Evolutionary conservation across 2,888 invertebrate genomes (phyloP), one percentile per base, ranked within the genome.

Genomic region (Phaedon cochleariae): DNA sequence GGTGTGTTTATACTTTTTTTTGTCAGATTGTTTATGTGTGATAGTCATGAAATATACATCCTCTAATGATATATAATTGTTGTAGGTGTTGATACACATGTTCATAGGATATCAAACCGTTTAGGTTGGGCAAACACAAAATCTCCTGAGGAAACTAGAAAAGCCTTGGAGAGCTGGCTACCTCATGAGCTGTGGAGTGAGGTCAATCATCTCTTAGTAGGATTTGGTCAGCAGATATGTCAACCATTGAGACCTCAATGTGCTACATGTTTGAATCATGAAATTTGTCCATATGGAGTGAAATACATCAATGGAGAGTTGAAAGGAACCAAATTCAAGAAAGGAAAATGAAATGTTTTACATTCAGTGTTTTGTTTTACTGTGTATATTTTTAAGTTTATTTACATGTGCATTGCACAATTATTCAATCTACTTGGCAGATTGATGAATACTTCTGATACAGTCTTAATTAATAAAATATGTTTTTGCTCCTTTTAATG

Each of bases 141-240:
- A 76, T 94, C 92, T 10, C 97, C 98, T 0, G 98, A 98, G 83
- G 89, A 91, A 41, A 98, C 98, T 0, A 87, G 96, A 64, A 87
- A 88, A 73, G 89, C 88, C 9, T 84, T 99, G 21, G 94, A 99
- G 84, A 86, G 87, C 9, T 97, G 97, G 96, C 82, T 99, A 49
- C 98, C 98, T 0, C 88, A 87, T 72, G 87, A 91, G 1, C 81
- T 92, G 9, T 97, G 97, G 97, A 86, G 87, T 71, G 93, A 96
- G 83, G 90, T 95, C 0, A 97, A 98, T 84, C 90, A 93, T 77
- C 85, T 98, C 1, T 85, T 99, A 68, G 99, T 99, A 9, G 99
- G 99, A 4, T 99, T 99, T 85, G 99, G 99, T 0, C 98, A 99
- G 85, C 94, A 95, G 59, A 90, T 92, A 65, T 99, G 99, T 82